Conservation (phyloP, 2,888 invertebrate genomes). For the Eurytoma californica region DNA sequence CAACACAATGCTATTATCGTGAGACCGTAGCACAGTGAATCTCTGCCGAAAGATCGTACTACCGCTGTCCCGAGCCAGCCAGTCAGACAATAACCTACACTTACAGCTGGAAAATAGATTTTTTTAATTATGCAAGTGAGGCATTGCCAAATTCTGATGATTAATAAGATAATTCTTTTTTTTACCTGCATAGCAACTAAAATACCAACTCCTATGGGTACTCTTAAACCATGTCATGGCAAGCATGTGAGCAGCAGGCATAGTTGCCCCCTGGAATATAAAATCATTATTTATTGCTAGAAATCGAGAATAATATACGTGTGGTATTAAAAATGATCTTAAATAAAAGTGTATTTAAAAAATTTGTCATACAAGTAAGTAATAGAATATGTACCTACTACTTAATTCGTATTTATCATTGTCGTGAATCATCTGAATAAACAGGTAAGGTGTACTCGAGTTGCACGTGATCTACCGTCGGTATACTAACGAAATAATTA, state of each 20-base stretch:
- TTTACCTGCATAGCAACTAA: slow-evolving; percentile 78
- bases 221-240: slow-evolving; percentile 80
- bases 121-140: slow-evolving; percentile 10
- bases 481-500: no score
- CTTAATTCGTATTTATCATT: no score
- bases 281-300: background rate
- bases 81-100: slow-evolving; percentile 78
- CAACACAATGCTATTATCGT: slow-evolving; percentile 76
- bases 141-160: background rate
- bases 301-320: no score
- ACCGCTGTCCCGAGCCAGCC: slow-evolving; percentile 77
- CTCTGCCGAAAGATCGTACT: slow-evolving; percentile 76
- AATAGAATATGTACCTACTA: no score
- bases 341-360: no score
- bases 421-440: no score
- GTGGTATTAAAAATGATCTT: no score
- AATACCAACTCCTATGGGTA: slow-evolving; percentile 77
- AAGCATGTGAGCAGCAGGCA: slow-evolving; percentile 79
- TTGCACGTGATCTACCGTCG: no score
- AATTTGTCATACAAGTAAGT: no score
- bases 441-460: no score
- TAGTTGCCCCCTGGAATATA: slow-evolving; percentile 76
- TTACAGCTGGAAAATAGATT: slow-evolving; percentile 74
- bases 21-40: slow-evolving; percentile 77
- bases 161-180: background rate